Percentiles rank a stretch among this genome's conserved stretches.
Conservation (phyloP, 2,888 invertebrate genomes). For the Eristalis tenax region DNA sequence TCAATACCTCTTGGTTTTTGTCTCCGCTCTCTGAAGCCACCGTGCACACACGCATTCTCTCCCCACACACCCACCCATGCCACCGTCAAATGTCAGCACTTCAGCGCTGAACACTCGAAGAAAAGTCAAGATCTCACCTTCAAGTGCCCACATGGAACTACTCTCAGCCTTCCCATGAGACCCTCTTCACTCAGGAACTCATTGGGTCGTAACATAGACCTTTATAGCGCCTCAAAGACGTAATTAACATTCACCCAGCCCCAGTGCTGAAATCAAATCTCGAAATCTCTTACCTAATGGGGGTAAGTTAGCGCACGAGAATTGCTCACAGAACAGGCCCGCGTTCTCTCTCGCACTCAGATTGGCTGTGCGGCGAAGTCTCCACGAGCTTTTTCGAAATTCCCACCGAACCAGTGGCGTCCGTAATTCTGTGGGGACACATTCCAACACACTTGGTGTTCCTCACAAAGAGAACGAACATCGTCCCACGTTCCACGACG, state of each 20-base stretch:
- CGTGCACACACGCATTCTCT: neutral
- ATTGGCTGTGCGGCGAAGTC: neutral
- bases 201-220: neutral
- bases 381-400: constrained; percentile 65
- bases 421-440: neutral
- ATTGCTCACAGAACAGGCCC: neutral
- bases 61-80: no score
- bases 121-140: constrained; percentile 1
- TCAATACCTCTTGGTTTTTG: neutral
- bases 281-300: constrained; percentile 54
- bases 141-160: neutral
- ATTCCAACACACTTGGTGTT: neutral
- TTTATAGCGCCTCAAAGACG: constrained; percentile 20
- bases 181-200: neutral
- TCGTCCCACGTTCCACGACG: constrained; percentile 18
- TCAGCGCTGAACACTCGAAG: neutral
- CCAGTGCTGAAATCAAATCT: constrained; percentile 33
- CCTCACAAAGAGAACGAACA: no score
- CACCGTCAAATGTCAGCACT: neutral
- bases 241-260: constrained; percentile 37
- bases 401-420: constrained; percentile 41
- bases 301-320: neutral
- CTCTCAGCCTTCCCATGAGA: neutral
- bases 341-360: neutral
- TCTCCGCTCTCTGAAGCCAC: neutral